Conservation (phyloP, 1,140 invertebrate species). For the Leptinotarsa undecemlineata region DNA sequence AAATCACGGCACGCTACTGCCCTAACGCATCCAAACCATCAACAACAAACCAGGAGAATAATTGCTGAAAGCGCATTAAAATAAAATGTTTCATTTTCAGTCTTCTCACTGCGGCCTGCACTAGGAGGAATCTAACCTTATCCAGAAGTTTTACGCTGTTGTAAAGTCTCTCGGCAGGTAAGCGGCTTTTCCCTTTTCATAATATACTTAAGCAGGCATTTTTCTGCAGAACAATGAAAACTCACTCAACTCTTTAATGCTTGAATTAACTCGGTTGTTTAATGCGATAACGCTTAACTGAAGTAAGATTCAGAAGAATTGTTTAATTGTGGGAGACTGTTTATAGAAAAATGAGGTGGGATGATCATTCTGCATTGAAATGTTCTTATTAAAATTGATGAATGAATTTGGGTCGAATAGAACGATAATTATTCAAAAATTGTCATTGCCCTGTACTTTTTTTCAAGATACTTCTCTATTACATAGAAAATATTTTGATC, state of each 20-base stretch:
- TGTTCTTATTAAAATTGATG: too few relatives aligned
- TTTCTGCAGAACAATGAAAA: slow-evolving; percentile 39
- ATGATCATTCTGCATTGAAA: too few relatives aligned
- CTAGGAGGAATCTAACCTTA: slow-evolving; percentile 22
- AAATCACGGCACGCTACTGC: too few relatives aligned
- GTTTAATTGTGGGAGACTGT: not conserved
- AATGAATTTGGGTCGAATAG: too few relatives aligned
- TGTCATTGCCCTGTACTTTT: too few relatives aligned
- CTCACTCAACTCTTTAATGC: slow-evolving; percentile 39
- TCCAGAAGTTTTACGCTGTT: slow-evolving; percentile 24
- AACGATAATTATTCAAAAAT: too few relatives aligned
- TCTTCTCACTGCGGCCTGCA: not conserved
- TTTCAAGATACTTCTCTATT: too few relatives aligned
- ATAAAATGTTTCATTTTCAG: slow-evolving; percentile 10
- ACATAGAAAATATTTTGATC: too few relatives aligned
- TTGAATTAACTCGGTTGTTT: slow-evolving; percentile 26
- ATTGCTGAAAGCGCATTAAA: slow-evolving; percentile 20
- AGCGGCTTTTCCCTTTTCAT: slow-evolving; percentile 36
- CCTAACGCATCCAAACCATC: not conserved
- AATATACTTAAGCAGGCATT: slow-evolving; percentile 35
- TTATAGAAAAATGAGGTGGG: not conserved
- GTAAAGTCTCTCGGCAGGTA: slow-evolving; percentile 29
- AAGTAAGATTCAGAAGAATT: slow-evolving; percentile 10
- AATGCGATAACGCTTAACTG: slow-evolving; percentile 33
- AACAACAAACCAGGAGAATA: slow-evolving; percentile 7